phyloP scores from a whole-genome alignment of 2,888 invertebrate genomes.

The Troglohyphantes excavatus region DNA sequence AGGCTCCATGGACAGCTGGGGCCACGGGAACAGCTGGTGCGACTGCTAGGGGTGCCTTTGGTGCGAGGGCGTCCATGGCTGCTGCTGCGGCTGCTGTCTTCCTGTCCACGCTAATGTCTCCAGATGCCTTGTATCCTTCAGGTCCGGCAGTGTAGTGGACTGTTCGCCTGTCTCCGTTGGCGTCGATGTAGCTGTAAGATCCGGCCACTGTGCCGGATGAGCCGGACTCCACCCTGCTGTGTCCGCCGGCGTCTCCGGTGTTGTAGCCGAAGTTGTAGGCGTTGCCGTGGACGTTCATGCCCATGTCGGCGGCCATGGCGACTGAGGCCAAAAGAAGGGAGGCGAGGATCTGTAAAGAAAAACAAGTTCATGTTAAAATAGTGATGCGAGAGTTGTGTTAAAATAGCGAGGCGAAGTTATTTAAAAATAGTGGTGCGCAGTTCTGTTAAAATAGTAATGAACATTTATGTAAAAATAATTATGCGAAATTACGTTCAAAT shows the following conservation, averaged over 20 bases:
- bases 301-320: slow-evolving; percentile 62
- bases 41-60: slow-evolving; percentile 55
- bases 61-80: slow-evolving; percentile 74
- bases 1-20: slow-evolving; percentile 5
- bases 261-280: slow-evolving; percentile 72
- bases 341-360: slow-evolving; percentile 24
- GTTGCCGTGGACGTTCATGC: slow-evolving; percentile 44
- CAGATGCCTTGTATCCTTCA: slow-evolving; percentile 76
- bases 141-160: slow-evolving; percentile 76
- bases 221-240: slow-evolving; percentile 54
- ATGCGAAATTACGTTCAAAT: no score
- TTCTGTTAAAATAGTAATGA: no score
- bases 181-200: slow-evolving; percentile 77
- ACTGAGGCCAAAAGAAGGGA: slow-evolving; percentile 51
- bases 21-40: slow-evolving; percentile 24
- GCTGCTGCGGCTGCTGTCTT: slow-evolving; percentile 78
- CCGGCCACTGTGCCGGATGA: slow-evolving; percentile 51
- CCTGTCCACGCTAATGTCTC: slow-evolving; percentile 78
- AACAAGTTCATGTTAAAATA: neutral
- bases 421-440: no score
- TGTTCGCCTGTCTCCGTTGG: slow-evolving; percentile 73
- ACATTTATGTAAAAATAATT: no score
- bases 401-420: no score
- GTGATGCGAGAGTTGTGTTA: no score
- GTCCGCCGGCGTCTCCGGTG: slow-evolving; percentile 69